Conservation (phyloP, 2,888 invertebrate genomes). For the Agonopterix heracliana region DNA sequence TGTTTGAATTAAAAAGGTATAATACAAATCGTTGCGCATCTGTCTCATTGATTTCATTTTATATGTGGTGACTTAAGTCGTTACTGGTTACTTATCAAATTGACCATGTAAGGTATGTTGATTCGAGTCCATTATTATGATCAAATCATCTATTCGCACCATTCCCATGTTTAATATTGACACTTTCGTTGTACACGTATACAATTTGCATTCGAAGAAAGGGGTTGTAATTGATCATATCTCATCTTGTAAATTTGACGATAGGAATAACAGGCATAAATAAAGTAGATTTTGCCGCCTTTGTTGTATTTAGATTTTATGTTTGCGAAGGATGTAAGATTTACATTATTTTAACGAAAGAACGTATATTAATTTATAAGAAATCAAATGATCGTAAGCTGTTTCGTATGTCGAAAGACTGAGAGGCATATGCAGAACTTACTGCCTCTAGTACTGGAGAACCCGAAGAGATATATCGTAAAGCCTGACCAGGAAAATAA, state of each 20-base stretch:
- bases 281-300: no score
- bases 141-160: conserved; percentile 20
- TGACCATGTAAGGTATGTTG: conserved; percentile 62
- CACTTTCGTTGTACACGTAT: conserved; percentile 25
- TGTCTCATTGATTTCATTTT: conserved; percentile 4
- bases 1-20: conserved; percentile 58
- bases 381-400: no score
- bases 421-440: no score
- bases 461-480: no score
- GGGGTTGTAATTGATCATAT: background rate
- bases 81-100: conserved; percentile 46
- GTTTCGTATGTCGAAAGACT: no score
- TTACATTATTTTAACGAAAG: no score
- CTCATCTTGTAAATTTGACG: no score
- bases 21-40: conserved; percentile 20
- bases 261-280: background rate
- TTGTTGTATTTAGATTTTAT: no score
- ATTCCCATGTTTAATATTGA: conserved; percentile 29
- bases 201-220: conserved; percentile 28
- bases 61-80: conserved; percentile 25
- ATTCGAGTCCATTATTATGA: conserved; percentile 28
- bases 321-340: no score
- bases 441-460: no score
- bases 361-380: no score
- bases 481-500: no score